phyloP scores from a whole-genome alignment of 2,113 vertebrate genomes.

The Pomatostomus ruficeps region DNA sequence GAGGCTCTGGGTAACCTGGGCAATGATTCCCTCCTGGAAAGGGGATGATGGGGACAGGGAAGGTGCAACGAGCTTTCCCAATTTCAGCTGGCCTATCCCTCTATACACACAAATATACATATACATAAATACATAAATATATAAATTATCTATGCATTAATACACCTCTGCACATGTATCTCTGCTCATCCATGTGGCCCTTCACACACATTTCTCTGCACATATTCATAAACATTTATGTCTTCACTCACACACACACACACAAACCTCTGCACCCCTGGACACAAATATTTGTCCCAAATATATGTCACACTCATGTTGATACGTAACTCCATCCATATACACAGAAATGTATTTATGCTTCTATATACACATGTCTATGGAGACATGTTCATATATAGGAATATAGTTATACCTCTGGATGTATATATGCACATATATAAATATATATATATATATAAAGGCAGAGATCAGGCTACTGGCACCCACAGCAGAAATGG shows the following conservation, averaged over 20 bases:
- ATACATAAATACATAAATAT: too few relatives aligned
- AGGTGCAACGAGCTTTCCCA: not conserved
- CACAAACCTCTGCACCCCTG: not conserved
- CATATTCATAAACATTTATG: not conserved
- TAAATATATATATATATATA: rapidly evolving
- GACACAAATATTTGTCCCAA: not conserved
- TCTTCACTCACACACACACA: not conserved
- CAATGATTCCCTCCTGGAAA: not conserved
- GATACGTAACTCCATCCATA: not conserved
- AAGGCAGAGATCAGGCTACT: not conserved
- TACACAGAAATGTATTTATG: not conserved
- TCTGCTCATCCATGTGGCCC: not conserved
- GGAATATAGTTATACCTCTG: not conserved
- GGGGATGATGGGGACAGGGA: not conserved
- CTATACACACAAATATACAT: too few relatives aligned
- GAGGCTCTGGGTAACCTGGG: not conserved
- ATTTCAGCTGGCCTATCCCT: not conserved
- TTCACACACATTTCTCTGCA: not conserved
- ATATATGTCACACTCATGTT: too few relatives aligned
- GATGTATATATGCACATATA: not conserved
- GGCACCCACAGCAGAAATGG: not conserved
- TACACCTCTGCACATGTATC: not conserved
- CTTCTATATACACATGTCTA: not conserved
- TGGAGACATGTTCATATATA: not conserved
- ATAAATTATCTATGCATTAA: not conserved